Evolutionary conservation across 2,113 vertebrate species (phyloP), one percentile per base, ranked within the genome.

Genomic region (Chiloscyllium plagiosum): DNA sequence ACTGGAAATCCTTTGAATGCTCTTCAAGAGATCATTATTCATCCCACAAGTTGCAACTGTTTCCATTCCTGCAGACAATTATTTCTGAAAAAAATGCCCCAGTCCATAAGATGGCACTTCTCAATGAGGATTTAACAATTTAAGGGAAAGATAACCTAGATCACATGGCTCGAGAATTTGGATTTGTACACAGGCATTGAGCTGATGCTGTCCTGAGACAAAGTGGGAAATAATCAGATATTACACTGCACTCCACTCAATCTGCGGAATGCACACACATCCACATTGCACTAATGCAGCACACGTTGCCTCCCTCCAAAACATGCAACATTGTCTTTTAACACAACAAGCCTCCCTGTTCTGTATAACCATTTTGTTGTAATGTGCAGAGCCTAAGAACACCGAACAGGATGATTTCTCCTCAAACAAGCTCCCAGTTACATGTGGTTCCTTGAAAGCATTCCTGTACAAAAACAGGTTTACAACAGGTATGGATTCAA

Each of bases 401-500:
- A 33, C 10, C n/a, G 22, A 89, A 33, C 4, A 15, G 50, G 52
- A 52, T 56, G 26, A 61, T 33, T 90, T 90, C 87, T 90, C 29
- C 3, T 61, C 52, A 13, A 90, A 65, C 24, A 56, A 90, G 42
- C 87, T 90, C 17, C 52, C 52, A 61, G 87, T 90, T 90, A 33
- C 87, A 12, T 90, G 87, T 56, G 52, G 87, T 61, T 90, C 87
- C 61, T 12, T 90, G 87, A 61, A 33, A 33, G 87, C 52, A 17
- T n/a, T 90, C 87, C 52, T 90, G 50, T 29, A 61, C 47, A 90
- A 90, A 52, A 1, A 3, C 26, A 90, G 87, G 52, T 90, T 90
- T 90, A 90, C 29, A 90, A 61, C 87, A 90, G 87, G 87, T 90
- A 90, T 52, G 56, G 78, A 19, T 42, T 83, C n/a, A 83, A 37